A percentile compares a stretch with the other conserved stretches of the same genome.
These are phyloP conservation scores for Amphiura filiformis DNA, from an alignment of 35 echinoderm and acorn worm genomes.

Conservation along the genomic window DNA sequence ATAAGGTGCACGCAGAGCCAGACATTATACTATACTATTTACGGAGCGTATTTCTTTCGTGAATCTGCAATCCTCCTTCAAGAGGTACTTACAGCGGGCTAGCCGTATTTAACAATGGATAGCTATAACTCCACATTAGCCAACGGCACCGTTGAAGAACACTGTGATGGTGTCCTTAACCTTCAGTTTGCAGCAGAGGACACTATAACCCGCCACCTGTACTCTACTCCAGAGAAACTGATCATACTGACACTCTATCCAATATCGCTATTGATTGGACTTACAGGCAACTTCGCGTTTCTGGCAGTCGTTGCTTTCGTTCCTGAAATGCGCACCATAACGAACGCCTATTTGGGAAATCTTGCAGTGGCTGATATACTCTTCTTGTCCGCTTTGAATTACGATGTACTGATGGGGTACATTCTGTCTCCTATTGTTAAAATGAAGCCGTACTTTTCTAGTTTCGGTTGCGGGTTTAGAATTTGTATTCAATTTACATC, in stretches of 20 bases:
- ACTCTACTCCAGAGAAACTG: slow-evolving; percentile 20
- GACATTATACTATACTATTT: too few relatives aligned
- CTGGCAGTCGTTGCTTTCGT: slow-evolving; percentile 68
- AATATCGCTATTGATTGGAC: slow-evolving; percentile 41
- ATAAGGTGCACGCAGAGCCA: too few relatives aligned
- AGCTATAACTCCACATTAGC: too few relatives aligned
- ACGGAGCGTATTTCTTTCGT: too few relatives aligned
- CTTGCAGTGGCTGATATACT: slow-evolving; percentile 77
- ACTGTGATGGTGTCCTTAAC: too few relatives aligned
- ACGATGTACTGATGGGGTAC: slow-evolving; percentile 69
- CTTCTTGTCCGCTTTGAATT: slow-evolving; percentile 62
- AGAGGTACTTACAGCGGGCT: too few relatives aligned
- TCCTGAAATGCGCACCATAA: slow-evolving; percentile 78
- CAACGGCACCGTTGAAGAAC: too few relatives aligned
- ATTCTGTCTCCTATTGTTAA: slow-evolving; percentile 28
- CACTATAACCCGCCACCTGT: neutral
- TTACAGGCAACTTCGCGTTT: slow-evolving; percentile 76
- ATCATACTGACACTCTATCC: slow-evolving; percentile 42
- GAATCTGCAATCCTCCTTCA: too few relatives aligned
- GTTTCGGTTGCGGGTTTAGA: neutral
- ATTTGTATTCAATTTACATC: neutral
- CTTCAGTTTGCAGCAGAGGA: neutral
- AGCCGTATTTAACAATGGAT: too few relatives aligned
- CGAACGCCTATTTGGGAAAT: slow-evolving; percentile 80
- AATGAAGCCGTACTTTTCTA: neutral